Evolutionary conservation across 2,888 invertebrate genomes (phyloP), one percentile per base, ranked within the genome.

Genomic region (Coremacera marginata): DNA sequence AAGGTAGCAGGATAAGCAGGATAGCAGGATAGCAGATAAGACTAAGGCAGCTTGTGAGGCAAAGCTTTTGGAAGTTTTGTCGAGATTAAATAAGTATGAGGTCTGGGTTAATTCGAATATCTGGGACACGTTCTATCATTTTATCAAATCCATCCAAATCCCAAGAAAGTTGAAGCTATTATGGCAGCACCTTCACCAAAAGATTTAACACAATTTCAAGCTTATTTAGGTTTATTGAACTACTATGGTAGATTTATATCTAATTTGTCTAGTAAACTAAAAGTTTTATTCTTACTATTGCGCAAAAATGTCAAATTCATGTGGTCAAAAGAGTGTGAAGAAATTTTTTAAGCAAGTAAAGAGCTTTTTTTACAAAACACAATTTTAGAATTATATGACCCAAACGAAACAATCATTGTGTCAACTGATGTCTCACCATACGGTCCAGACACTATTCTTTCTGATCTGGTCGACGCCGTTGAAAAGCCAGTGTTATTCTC

Each of bases 61-160:
- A 8, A 77, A 77, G 7, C 76, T 82, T 22, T 55, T 52, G 9
- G 51, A 73, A 71, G 80, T 82, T 11, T 70, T 82, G 16, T 8
- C 25, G 11, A 78, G 73, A 52, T 52, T 82, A n/a, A 60, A 81
- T 31, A 31, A 77, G n/a, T 68, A 79, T 57, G 79, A 80, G 51
- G 70, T 14, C 79, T 55, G 25, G 67, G 80, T 5, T 81, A 80
- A 77, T 44, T 81, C 2, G n/a, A 75, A 44, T 77, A 76, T 37
- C 65, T 76, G 75, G 78, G 79, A 44, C 77, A 81, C 22, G 52
- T 67, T 49, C 55, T 78, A 22, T 68, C 70, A 27, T 57, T 67
- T 57, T 70, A 75, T 70, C 80, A 81, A 37, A 52, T 75, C 14
- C 72, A 27, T 11, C 72, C 77, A 16, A 78, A 65, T 11, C 63